Base-by-base conservation (phyloP, 2,113 vertebrate genomes). In the Myiagra hebetior region DNA sequence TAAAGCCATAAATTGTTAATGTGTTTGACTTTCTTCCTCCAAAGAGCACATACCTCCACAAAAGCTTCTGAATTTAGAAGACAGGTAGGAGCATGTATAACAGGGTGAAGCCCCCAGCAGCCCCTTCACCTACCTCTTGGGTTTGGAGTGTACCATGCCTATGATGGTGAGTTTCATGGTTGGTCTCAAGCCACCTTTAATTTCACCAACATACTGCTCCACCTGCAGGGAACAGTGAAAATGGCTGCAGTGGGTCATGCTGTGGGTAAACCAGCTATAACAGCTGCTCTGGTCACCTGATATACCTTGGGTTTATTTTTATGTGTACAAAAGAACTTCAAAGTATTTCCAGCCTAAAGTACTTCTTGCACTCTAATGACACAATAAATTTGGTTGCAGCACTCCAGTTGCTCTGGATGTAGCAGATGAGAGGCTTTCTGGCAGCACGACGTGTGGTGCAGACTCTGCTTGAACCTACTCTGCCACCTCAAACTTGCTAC, bases 141-240 rank as follows among this genome's bases (percentile, higher is more conserved):
- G 98, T 47, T 86, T 97, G 85, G 96, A 86, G 72, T 92, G 94
- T 39, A 98, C 95, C 75, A 96, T 67, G 16, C 98, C 98, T 52
- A 98, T 98, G 46, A 98, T 73, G 2, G 94, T 97, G 90, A 98
- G 97, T 78, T 95, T 98, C 98, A 98, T 98, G 53, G 98, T 89
- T 65, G 98, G 97, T 95, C 96, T 98, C 91, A 98, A 74, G 74
- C 98, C 98, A 41, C 97, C 97, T 95, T 97, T 98, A 91, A 98
- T 98, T 87, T 98, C 97, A 59, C 97, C 98, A 55, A 97, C 75
- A 84, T 97, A 98, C 23, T 93, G 94, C 90, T 95, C 97, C 89
- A 87, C 72, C 97, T 98, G 81, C 44, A 88, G 76, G 72, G 68
- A 91, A 95, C 47, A 90, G 75, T 39, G 53, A 65, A 65, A 84